A percentile compares a stretch with the other conserved stretches of the same genome.
Evolutionary conservation across 2,797 vertebrate species (phyloP).

Genomic region (Taenioides sp.): DNA sequence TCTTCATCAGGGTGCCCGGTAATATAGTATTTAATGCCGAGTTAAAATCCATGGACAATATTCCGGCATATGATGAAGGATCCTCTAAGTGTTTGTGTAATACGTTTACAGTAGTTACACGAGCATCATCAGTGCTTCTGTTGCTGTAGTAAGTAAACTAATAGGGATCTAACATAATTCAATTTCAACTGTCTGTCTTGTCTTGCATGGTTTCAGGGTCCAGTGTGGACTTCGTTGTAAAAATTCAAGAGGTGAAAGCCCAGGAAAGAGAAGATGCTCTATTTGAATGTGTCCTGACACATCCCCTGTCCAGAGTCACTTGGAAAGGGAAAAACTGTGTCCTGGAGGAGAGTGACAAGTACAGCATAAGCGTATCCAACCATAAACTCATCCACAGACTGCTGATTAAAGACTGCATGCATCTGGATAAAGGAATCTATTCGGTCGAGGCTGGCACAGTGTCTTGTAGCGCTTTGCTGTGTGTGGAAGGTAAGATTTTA

Average conservation of each 20-base stretch:
- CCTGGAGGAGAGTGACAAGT: conserved; percentile 73
- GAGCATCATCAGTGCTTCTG: no score
- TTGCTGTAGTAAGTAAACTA: no score
- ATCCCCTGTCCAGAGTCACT: conserved; percentile 66
- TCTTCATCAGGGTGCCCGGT: no score
- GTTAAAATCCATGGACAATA: no score
- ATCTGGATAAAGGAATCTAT: conserved; percentile 83
- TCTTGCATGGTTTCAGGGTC: conserved; percentile 48
- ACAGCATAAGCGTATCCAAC: conserved; percentile 70
- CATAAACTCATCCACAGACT: conserved; percentile 83
- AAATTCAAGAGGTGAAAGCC: conserved; percentile 72
- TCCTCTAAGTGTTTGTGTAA: no score
- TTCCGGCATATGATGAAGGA: no score
- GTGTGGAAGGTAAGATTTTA: conserved; percentile 77
- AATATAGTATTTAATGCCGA: no score
- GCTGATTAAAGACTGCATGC: conserved; percentile 69
- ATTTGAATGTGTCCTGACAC: conserved; percentile 80
- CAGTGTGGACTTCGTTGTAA: conserved; percentile 70
- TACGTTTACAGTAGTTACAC: no score
- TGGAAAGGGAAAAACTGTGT: conserved; percentile 77
- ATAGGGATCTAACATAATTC: no score
- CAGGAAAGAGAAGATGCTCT: conserved; percentile 70
- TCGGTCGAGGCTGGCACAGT: conserved; percentile 72
- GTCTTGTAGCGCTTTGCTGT: conserved; percentile 83
- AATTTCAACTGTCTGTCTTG: not conserved